Evolutionary conservation across 37 sponge, comb jelly and placozoan species (phyloP), one percentile per base, ranked within the genome.

Genomic region (Eunapius fragilis): DNA sequence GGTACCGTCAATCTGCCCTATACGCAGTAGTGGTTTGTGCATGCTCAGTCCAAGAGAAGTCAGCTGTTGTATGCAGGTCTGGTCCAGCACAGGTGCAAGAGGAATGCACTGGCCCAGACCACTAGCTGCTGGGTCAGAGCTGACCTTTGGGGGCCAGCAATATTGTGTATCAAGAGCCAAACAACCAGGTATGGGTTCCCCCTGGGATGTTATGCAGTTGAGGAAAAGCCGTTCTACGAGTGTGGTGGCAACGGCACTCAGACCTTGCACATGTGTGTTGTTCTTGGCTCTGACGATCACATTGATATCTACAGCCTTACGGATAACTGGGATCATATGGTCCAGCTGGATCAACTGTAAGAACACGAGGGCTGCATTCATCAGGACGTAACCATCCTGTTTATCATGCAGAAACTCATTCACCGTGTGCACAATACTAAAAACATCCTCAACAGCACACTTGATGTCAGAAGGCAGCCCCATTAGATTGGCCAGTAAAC

Each of bases 1-100:
- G 72, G 76, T 87, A 2, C 96, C 96, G 69, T 76, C 88, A 32
- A 93, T n/a, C 11, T 91, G 77, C 0, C 91, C 89, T 2, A 95
- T 71, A 5, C 93, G 82, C 27, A 95, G 90, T 0, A 91, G 68
- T 0, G 86, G 81, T 34, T 86, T 37, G 70, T 82, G 19, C 0
- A 81, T 83, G 47, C 82, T 67, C 35, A 89, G 84, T 13, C 94
- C 94, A 5, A 93, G 81, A 25, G 67, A 31, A 4, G 41, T 31
- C 17, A 93, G 71, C 72, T 89, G 91, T 11, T 70, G 30, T 7
- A 24, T 26, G 26, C 67, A 76, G 23, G 79, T 72, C 2, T 80
- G 30, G 37, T 49, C 74, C 33, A 89, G 67, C 17, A 84, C n/a
- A 17, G 85, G 80, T 27, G 87, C 90, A 25, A 47, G 33, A 26